Conservation (phyloP, 1,140 invertebrate genomes). For the Drosophila kanapiae region DNA sequence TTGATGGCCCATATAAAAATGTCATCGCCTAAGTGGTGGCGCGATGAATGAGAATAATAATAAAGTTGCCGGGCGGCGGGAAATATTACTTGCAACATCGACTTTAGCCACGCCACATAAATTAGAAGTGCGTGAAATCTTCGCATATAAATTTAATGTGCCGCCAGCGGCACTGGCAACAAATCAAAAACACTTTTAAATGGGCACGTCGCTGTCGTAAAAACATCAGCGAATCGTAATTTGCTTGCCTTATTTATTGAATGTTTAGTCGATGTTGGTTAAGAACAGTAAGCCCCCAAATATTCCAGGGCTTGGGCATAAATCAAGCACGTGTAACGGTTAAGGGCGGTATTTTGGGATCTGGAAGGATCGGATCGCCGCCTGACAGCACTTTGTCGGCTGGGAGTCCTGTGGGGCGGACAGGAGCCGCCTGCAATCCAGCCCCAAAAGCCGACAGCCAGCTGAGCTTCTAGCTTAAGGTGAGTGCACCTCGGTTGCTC, state of each 20-base stretch:
- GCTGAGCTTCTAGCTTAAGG: constrained; percentile 55
- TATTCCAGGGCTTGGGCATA: constrained; percentile 48
- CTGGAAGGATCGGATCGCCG: constrained; percentile 10
- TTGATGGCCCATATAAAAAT: constrained; percentile 53
- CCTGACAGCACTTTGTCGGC: constrained; percentile 34
- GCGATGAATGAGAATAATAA: constrained; percentile 53
- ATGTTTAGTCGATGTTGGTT: constrained; percentile 53
- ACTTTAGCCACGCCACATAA: constrained; percentile 70
- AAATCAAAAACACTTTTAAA: constrained; percentile 79
- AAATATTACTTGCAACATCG: constrained; percentile 73
- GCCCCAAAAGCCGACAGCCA: constrained; percentile 65
- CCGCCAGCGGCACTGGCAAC: constrained; percentile 55
- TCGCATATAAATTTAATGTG: constrained; percentile 78
- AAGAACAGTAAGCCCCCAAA: constrained; percentile 1
- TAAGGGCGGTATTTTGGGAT: constrained; percentile 22
- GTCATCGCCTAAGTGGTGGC: constrained; percentile 45
- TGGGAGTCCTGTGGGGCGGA: constrained; percentile 10
- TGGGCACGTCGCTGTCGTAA: constrained; percentile 75
- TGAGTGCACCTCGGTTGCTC: constrained; percentile 62
- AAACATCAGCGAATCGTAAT: constrained; percentile 80
- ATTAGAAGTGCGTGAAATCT: constrained; percentile 76
- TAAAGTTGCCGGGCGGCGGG: constrained; percentile 56
- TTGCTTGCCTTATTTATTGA: constrained; percentile 78
- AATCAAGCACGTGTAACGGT: constrained; percentile 54
- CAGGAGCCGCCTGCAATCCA: constrained; percentile 9